These are phyloP conservation scores for Platanista minor DNA, from an alignment of 2,113 vertebrate species.

Conservation along the genomic window DNA sequence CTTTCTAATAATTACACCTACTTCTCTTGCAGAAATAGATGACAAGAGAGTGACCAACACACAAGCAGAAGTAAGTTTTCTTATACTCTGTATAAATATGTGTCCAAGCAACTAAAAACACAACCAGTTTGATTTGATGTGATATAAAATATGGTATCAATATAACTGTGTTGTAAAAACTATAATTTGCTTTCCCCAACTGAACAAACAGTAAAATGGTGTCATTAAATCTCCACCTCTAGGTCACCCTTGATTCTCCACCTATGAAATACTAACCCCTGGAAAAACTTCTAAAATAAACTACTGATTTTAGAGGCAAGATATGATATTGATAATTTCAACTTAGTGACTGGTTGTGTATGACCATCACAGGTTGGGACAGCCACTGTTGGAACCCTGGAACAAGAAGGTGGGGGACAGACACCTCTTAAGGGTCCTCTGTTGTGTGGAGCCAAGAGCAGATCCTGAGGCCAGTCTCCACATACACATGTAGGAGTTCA, in stretches of 20 bases:
- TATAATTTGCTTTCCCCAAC: neutral
- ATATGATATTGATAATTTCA: neutral
- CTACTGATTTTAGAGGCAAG: neutral
- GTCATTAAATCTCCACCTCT: neutral
- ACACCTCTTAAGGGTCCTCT: neutral
- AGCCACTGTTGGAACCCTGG: neutral
- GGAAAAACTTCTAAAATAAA: neutral
- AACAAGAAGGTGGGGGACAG: neutral
- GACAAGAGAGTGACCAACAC: conserved; percentile 84
- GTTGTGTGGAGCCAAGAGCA: neutral
- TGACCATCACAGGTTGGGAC: neutral
- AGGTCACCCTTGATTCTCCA: neutral
- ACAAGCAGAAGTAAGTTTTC: conserved; percentile 85
- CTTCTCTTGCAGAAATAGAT: conserved; percentile 83
- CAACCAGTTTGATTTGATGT: neutral
- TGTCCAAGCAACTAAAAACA: neutral
- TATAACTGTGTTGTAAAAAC: neutral
- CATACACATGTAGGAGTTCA: neutral
- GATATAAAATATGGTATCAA: neutral
- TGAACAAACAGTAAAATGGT: neutral
- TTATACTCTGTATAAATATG: conserved; percentile 7
- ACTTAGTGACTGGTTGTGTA: neutral
- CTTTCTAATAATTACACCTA: conserved; percentile 36
- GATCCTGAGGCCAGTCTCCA: neutral
- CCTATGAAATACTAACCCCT: neutral